Evolutionary conservation across 2,888 invertebrate genomes (phyloP).

Genomic region (Apamea crenata): DNA sequence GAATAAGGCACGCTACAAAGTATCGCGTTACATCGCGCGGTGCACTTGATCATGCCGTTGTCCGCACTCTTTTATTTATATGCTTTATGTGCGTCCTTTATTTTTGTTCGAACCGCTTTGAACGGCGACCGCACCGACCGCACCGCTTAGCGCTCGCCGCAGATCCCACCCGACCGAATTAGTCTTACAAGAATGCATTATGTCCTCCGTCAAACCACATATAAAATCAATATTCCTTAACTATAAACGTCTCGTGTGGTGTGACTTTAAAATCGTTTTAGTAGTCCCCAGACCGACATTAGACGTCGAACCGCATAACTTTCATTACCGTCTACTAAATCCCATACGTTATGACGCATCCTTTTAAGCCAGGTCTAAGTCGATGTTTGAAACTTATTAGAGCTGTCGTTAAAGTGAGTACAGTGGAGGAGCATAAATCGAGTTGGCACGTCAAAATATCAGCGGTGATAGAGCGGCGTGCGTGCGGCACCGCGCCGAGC

Average conservation of each 20-base stretch:
- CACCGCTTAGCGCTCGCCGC: constrained; percentile 82
- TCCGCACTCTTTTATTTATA: constrained; percentile 84
- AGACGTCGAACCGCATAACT: constrained; percentile 67
- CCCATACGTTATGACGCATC: constrained; percentile 70
- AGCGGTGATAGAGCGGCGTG: constrained; percentile 81
- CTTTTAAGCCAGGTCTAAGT: constrained; percentile 72
- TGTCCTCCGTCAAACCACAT: constrained; percentile 72
- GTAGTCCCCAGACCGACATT: constrained; percentile 60
- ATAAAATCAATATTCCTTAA: constrained; percentile 79
- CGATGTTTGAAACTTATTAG: constrained; percentile 78
- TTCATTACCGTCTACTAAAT: constrained; percentile 72
- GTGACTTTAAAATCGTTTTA: constrained; percentile 66
- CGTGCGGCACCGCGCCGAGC: constrained; percentile 73
- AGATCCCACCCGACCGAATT: constrained; percentile 73
- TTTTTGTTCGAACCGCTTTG: constrained; percentile 84
- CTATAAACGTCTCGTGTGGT: constrained; percentile 71
- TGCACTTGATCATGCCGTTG: constrained; percentile 88
- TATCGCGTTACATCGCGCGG: constrained; percentile 88
- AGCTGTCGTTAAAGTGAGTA: constrained; percentile 77
- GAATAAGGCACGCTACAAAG: constrained; percentile 82
- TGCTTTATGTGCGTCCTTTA: constrained; percentile 75
- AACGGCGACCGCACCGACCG: constrained; percentile 81
- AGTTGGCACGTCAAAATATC: constrained; percentile 86
- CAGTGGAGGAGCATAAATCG: constrained; percentile 74
- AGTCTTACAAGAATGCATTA: constrained; percentile 72